These are phyloP conservation scores for Megathymus violae DNA, from an alignment of 1,140 invertebrate genomes.

Conservation along the genomic window DNA sequence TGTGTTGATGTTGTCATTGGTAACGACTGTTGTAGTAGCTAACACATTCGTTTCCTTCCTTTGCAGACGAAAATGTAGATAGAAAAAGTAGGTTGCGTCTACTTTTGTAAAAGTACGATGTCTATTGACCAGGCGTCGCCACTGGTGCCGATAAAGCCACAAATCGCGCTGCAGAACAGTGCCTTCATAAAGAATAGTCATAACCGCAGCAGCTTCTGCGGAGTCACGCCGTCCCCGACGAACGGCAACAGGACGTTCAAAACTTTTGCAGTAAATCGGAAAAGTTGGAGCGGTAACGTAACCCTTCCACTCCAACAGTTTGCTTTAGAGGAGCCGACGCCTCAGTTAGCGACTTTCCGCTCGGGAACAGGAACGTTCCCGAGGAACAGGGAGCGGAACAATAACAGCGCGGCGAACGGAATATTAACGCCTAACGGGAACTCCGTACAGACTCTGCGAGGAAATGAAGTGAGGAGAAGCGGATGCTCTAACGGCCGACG, in stretches of 20 bases:
- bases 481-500: constrained; percentile 79
- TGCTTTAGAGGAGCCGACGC: constrained; percentile 63
- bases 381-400: constrained; percentile 77
- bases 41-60: constrained; percentile 64
- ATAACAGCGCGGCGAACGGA: constrained; percentile 71
- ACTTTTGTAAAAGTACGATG: constrained; percentile 75
- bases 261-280: constrained; percentile 80
- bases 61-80: constrained; percentile 81
- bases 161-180: constrained; percentile 77
- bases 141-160: constrained; percentile 82
- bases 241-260: constrained; percentile 76
- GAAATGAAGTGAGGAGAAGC: constrained; percentile 82
- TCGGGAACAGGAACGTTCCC: constrained; percentile 79
- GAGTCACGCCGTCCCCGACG: constrained; percentile 71
- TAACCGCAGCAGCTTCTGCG: constrained; percentile 81
- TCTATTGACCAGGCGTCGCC: constrained; percentile 82
- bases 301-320: constrained; percentile 80
- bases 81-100: constrained; percentile 62
- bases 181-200: constrained; percentile 82
- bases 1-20: constrained; percentile 63
- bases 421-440: constrained; percentile 83
- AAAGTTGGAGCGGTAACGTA: constrained; percentile 83
- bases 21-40: constrained; percentile 40
- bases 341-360: constrained; percentile 78
- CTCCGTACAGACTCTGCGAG: constrained; percentile 73